Evolutionary conservation across 1,140 invertebrate species (phyloP).

Genomic region (Caenorhabditis remanei): DNA sequence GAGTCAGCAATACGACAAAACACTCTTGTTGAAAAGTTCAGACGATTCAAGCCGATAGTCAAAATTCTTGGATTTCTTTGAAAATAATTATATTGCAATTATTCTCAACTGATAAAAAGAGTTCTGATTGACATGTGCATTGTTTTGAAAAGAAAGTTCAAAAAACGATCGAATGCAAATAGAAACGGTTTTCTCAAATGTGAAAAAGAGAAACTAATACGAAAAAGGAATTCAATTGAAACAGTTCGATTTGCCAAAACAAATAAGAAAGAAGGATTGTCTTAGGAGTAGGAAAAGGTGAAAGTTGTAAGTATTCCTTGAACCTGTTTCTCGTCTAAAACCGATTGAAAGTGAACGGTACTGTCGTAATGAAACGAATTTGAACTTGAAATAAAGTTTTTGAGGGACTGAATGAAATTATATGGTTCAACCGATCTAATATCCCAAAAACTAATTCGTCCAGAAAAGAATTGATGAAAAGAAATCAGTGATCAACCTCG

Average conservation of each 20-base stretch:
- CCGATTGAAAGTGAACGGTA: not conserved
- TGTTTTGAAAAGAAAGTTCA: conserved; percentile 13
- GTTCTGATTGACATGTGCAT: not conserved
- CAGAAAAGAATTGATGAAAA: not conserved
- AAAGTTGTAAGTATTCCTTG: conserved; percentile 30
- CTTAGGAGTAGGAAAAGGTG: too few species aligned
- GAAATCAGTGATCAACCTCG: not conserved
- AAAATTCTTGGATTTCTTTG: not conserved
- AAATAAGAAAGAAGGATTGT: not conserved
- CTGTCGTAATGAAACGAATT: too few species aligned
- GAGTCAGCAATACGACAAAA: too few species aligned
- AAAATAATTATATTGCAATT: not conserved
- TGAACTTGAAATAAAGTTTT: too few species aligned
- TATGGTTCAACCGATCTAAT: too few species aligned
- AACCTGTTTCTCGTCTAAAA: conserved; percentile 32
- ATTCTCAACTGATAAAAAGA: not conserved
- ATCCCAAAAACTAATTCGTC: not conserved
- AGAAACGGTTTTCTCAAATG: too few species aligned
- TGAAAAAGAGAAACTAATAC: not conserved
- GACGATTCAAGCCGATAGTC: not conserved
- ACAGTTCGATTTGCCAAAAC: conserved; percentile 33
- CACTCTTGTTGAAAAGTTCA: not conserved
- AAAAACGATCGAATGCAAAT: not conserved
- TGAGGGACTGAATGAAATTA: too few species aligned
- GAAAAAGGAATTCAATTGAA: not conserved